These are phyloP conservation scores for Anoplopoma fimbria DNA, from an alignment of 2,113 vertebrate genomes.

Conservation along the genomic window DNA sequence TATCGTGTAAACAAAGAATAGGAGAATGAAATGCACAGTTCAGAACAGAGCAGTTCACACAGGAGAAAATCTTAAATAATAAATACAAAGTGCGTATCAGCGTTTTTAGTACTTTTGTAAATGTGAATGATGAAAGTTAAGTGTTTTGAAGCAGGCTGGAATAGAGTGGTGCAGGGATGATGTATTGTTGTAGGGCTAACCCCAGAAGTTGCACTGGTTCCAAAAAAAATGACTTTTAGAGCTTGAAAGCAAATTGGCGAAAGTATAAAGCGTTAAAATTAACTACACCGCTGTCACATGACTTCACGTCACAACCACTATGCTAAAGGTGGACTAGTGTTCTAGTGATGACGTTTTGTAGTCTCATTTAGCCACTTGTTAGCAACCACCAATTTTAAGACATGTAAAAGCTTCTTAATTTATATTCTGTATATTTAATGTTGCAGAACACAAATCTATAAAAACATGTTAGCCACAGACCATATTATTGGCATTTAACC, in stretches of 20 bases:
- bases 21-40: slow-evolving; percentile 48
- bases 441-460: neutral
- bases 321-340: neutral
- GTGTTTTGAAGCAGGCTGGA: slow-evolving; percentile 7
- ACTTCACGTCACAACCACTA: neutral
- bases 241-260: no score
- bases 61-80: slow-evolving; percentile 18
- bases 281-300: neutral
- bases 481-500: no score
- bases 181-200: neutral
- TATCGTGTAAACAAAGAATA: slow-evolving; percentile 47
- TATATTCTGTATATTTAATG: neutral
- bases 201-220: no score
- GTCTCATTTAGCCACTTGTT: no score
- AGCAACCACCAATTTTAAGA: no score
- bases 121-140: slow-evolving; percentile 22
- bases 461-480: neutral
- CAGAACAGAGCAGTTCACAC: slow-evolving; percentile 46
- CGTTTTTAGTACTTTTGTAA: slow-evolving; percentile 12
- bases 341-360: neutral
- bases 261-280: no score
- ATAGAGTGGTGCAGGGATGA: neutral
- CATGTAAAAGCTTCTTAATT: no score
- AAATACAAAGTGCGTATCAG: slow-evolving; percentile 45
- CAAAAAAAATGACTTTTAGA: no score